Conservation (phyloP, 2,113 vertebrate species). For the Carlito syrichta region DNA sequence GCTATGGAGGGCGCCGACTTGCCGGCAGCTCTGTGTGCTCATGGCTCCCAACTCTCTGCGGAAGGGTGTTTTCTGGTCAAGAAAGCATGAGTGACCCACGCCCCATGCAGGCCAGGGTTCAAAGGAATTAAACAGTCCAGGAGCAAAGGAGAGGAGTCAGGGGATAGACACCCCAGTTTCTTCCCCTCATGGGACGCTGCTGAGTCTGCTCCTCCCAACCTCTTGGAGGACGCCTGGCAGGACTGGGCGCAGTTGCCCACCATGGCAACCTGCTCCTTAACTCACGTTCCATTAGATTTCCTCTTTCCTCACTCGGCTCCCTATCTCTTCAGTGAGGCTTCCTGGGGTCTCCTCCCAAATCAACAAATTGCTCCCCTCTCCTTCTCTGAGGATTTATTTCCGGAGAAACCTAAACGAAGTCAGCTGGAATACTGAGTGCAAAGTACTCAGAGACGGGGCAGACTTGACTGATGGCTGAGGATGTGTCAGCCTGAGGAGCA, state of each 20-base stretch:
- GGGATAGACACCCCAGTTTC: fast-evolving
- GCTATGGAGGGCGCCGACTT: fast-evolving
- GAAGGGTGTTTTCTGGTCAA: not conserved
- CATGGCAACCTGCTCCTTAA: not conserved
- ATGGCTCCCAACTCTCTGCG: not conserved
- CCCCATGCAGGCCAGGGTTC: not conserved
- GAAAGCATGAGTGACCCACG: not conserved
- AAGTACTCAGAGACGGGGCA: fast-evolving
- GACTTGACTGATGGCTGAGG: fast-evolving
- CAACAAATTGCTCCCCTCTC: too few relatives aligned
- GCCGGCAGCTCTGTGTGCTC: fast-evolving
- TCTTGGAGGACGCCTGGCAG: fast-evolving
- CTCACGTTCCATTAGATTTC: not conserved
- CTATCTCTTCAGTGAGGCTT: fast-evolving
- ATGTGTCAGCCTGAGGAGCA: not conserved
- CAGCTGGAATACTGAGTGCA: not conserved
- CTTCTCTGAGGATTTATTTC: not conserved
- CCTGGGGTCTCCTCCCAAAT: not conserved
- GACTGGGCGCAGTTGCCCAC: fast-evolving
- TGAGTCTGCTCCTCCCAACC: not conserved
- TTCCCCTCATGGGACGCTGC: fast-evolving
- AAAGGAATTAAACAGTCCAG: not conserved
- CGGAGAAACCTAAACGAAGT: not conserved
- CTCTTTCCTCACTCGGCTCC: not conserved
- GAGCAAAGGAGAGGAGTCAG: not conserved